Evolutionary conservation across 2,797 vertebrate genomes (phyloP).

Genomic region (Sebastes trivittatus): DNA sequence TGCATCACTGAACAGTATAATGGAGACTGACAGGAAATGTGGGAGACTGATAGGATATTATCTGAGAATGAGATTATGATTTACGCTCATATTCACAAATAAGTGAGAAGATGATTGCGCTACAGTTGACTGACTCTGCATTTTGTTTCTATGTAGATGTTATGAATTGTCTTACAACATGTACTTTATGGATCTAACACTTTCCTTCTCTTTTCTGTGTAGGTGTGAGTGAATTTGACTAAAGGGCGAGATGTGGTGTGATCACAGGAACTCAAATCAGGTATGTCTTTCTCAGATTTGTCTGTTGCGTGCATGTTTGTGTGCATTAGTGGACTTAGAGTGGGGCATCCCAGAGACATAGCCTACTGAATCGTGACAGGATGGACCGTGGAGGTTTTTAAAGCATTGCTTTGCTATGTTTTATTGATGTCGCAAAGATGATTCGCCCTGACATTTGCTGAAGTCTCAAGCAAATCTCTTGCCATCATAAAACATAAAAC

Average conservation of each 20-base stretch:
- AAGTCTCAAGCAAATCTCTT: conserved; percentile 62
- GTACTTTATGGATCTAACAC: neutral
- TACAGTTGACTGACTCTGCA: neutral
- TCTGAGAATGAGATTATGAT: conserved; percentile 1
- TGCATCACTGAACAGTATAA: conserved; percentile 30
- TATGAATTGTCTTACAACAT: neutral
- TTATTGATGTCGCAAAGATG: conserved; percentile 75
- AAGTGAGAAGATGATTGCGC: neutral
- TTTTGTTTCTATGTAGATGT: neutral
- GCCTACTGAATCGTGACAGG: conserved; percentile 52
- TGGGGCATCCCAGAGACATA: conserved; percentile 37
- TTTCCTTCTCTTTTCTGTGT: neutral
- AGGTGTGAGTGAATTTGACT: conserved; percentile 38
- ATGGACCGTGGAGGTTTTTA: conserved; percentile 55
- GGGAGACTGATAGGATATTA: conserved; percentile 2
- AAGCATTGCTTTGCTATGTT: conserved; percentile 62
- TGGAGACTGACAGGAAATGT: conserved; percentile 25
- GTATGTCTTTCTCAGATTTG: conserved; percentile 36
- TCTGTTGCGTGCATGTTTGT: neutral
- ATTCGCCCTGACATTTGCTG: conserved; percentile 73
- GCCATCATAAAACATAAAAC: conserved; percentile 62
- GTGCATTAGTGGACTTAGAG: conserved; percentile 7
- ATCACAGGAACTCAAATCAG: conserved; percentile 55
- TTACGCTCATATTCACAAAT: neutral
- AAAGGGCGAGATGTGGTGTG: conserved; percentile 54